These are phyloP conservation scores for Xylocopa sonorina DNA, from an alignment of 1,140 invertebrate genomes.

Conservation along the genomic window DNA sequence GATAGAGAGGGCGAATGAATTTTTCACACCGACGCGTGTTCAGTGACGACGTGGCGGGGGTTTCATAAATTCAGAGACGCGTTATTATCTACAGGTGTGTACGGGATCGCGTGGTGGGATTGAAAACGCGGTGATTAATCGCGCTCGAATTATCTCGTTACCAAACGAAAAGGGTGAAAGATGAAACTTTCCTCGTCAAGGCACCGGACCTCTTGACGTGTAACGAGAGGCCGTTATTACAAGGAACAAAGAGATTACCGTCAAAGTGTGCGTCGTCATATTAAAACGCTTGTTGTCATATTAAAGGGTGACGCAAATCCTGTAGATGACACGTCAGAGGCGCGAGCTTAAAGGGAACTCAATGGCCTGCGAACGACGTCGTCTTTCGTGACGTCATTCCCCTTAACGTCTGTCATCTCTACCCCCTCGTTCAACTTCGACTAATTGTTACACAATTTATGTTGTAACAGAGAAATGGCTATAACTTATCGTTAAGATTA, in stretches of 20 bases:
- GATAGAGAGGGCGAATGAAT: too few relatives aligned
- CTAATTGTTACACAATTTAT: too few relatives aligned
- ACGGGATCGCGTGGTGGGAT: background rate
- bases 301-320: background rate
- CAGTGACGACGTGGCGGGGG: too few relatives aligned
- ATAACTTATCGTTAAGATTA: too few relatives aligned
- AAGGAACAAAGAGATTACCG: slow-evolving; percentile 1
- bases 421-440: too few relatives aligned
- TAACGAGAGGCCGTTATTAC: background rate
- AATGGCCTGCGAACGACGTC: too few relatives aligned
- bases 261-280: background rate
- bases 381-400: too few relatives aligned
- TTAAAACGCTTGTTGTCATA: background rate
- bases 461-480: too few relatives aligned
- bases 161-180: background rate
- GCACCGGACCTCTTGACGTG: background rate
- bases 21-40: too few relatives aligned
- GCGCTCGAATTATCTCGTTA: slow-evolving; percentile 2
- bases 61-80: too few relatives aligned
- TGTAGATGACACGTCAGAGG: slow-evolving; percentile 4
- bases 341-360: slow-evolving; percentile 1
- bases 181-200: background rate
- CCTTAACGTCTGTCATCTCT: too few relatives aligned
- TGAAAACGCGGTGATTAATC: background rate
- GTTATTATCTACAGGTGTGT: background rate